phyloP scores from a whole-genome alignment of 2,113 vertebrate genomes.

The Silurus glanis region DNA sequence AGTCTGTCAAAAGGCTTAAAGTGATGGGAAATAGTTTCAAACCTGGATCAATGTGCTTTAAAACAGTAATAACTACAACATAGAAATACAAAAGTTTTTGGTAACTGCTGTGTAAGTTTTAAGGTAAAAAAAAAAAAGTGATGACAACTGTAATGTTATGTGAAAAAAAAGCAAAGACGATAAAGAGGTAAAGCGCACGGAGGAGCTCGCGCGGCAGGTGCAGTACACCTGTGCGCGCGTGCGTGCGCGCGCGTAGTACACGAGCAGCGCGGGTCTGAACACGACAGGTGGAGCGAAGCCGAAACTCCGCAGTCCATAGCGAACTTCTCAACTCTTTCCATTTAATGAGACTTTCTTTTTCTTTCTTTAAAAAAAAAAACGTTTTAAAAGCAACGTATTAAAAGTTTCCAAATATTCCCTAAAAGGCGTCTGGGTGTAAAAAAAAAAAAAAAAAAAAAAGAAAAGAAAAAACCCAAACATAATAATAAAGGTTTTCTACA shows the following conservation, averaged over 20 bases:
- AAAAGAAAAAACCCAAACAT: not conserved
- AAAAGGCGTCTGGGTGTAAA: not conserved
- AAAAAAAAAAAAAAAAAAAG: not conserved
- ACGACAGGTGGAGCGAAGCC: slow-evolving; percentile 69
- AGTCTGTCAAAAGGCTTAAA: not conserved
- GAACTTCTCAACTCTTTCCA: not conserved
- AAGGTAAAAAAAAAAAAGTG: no score
- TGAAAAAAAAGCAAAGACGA: not conserved
- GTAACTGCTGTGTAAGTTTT: no score
- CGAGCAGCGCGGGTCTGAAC: slow-evolving; percentile 63
- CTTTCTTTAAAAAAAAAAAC: not conserved
- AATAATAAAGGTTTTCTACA: not conserved
- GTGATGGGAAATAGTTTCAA: not conserved
- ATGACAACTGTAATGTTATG: not conserved
- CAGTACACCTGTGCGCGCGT: slow-evolving; percentile 16
- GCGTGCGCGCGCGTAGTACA: slow-evolving; percentile 33
- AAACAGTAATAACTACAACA: no score
- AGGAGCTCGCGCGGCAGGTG: not conserved
- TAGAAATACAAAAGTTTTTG: not conserved
- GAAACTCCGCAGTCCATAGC: slow-evolving; percentile 13
- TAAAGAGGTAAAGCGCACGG: not conserved
- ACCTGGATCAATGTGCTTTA: not conserved
- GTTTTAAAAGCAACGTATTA: not conserved
- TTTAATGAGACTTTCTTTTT: not conserved
- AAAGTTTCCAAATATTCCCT: not conserved